Evolutionary conservation across 2,113 vertebrate genomes (phyloP).

Genomic region (Lasiurus cinereus): DNA sequence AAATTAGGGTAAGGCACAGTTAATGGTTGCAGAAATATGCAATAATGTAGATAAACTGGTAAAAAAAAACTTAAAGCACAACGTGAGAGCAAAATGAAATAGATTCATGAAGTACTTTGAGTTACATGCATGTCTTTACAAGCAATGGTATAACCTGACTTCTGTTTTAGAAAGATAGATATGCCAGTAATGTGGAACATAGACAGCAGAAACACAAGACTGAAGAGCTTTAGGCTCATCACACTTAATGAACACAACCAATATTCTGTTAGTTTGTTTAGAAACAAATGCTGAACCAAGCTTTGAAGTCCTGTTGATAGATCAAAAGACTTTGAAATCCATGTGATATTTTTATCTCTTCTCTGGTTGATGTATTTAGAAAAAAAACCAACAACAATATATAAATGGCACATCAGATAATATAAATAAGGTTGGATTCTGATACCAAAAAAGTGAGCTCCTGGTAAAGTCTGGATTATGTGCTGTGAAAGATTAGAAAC

Average conservation of each 20-base stretch:
- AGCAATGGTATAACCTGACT: not conserved
- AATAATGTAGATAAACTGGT: not conserved
- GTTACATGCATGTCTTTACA: not conserved
- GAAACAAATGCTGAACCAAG: not conserved
- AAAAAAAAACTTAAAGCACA: not conserved
- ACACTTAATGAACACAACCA: not conserved
- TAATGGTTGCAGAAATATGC: not conserved
- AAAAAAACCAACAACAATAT: not conserved
- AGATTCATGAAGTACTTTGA: not conserved
- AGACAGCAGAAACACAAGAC: not conserved
- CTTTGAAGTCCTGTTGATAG: not conserved
- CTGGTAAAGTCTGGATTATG: not conserved
- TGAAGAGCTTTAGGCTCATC: not conserved
- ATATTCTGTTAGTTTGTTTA: not conserved
- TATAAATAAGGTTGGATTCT: not conserved
- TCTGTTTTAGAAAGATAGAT: not conserved
- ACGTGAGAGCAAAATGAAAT: not conserved
- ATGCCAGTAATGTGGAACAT: not conserved
- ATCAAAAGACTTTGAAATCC: not conserved
- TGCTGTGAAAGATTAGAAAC: not conserved
- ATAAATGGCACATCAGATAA: not conserved
- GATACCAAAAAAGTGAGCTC: not conserved
- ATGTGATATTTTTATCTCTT: not conserved
- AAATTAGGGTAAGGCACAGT: not conserved
- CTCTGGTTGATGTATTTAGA: not conserved